Conservation (phyloP, 2,113 vertebrate genomes). For the Spizaetus ornatus region DNA sequence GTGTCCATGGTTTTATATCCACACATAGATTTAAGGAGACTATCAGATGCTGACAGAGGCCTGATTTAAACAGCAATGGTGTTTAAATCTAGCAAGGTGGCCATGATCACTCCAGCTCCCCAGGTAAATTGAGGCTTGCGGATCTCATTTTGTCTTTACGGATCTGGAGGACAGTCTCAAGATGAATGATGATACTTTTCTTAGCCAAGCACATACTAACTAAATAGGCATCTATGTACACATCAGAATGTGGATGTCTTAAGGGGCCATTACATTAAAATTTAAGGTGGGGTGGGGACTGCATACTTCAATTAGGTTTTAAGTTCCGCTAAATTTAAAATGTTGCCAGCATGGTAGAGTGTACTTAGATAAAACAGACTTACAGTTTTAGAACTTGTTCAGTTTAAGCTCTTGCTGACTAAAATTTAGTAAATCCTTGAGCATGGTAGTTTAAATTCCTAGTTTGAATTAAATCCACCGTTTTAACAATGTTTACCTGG, state of each 20-base stretch:
- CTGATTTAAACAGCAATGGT: conserved; percentile 40
- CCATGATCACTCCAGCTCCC: conserved; percentile 1
- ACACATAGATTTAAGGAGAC: conserved; percentile 27
- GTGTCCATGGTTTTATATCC: conserved; percentile 29
- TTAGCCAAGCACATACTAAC: not conserved
- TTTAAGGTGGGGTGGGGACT: not conserved
- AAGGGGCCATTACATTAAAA: not conserved
- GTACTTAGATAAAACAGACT: not conserved
- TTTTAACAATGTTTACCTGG: not conserved
- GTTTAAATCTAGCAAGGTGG: conserved; percentile 15
- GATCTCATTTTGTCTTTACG: not conserved
- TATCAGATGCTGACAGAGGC: conserved; percentile 23
- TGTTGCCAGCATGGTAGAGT: not conserved
- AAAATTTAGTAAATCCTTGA: not conserved
- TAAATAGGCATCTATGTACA: not conserved
- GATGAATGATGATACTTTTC: not conserved
- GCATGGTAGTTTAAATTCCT: not conserved
- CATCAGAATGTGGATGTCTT: not conserved
- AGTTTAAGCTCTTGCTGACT: not conserved
- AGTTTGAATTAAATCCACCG: not conserved
- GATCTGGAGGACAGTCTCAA: not conserved
- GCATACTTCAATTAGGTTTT: not conserved
- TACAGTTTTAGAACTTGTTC: not conserved
- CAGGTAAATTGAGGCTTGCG: not conserved
- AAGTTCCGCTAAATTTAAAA: not conserved